Conservation (phyloP, 2,113 vertebrate genomes). For the Neolamprologus variostigma region DNA sequence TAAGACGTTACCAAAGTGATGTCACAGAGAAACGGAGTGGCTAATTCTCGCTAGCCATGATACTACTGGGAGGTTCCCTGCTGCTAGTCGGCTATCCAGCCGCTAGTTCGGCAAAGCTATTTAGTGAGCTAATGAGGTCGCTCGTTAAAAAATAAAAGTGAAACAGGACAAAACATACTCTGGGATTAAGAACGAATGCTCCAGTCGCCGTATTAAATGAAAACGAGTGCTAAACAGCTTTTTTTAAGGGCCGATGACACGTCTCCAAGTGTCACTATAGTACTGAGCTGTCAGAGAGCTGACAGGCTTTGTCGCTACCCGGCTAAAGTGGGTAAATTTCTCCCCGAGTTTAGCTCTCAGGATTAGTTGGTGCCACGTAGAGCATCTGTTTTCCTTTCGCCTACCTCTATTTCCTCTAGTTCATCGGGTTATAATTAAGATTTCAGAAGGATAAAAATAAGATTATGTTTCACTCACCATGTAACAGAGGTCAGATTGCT, state of each 20-base stretch:
- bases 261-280: background rate
- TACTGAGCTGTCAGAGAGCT: slow-evolving; percentile 35
- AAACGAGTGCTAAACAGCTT: background rate
- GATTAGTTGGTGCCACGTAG: background rate
- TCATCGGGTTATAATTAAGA: background rate
- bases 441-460: rapidly evolving
- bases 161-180: too few relatives aligned
- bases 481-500: background rate
- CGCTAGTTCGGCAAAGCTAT: background rate
- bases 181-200: background rate
- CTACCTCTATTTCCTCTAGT: background rate
- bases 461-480: background rate
- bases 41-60: background rate
- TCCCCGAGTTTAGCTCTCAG: background rate
- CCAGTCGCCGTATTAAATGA: background rate
- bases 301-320: background rate
- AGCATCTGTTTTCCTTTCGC: rapidly evolving
- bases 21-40: background rate
- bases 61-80: background rate
- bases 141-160: background rate
- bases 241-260: background rate
- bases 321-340: background rate
- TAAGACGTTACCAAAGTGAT: background rate
- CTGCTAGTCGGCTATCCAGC: slow-evolving; percentile 1
- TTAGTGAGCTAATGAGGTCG: background rate